A percentile compares a stretch with the other conserved stretches of the same genome.
These are phyloP conservation scores for Rhabdornis inornatus DNA, from an alignment of 2,113 vertebrate species.

Conservation along the genomic window DNA sequence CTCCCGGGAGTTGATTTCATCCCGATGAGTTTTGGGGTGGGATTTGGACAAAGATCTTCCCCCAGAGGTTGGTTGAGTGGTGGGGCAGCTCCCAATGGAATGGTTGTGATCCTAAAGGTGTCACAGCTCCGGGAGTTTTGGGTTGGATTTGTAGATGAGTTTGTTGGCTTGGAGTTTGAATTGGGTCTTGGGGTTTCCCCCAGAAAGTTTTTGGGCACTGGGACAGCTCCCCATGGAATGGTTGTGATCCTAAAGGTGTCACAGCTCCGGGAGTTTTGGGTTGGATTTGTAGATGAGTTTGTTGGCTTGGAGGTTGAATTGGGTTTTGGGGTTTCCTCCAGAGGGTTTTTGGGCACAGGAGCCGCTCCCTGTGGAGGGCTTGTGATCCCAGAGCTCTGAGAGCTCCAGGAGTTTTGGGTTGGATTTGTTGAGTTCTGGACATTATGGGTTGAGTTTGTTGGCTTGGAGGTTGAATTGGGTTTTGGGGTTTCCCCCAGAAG, in stretches of 20 bases:
- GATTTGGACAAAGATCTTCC: neutral
- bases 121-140: neutral
- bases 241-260: fast-evolving
- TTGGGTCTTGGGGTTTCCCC: neutral
- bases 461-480: too few species aligned
- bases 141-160: too few species aligned
- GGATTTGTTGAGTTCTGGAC: neutral
- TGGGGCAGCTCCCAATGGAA: fast-evolving
- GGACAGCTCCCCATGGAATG: fast-evolving
- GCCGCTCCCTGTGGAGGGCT: fast-evolving
- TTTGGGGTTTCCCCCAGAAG: neutral
- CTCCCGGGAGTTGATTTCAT: fast-evolving
- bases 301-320: neutral
- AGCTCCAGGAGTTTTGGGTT: neutral
- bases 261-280: too few species aligned
- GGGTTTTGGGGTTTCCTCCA: neutral
- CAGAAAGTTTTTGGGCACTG: neutral
- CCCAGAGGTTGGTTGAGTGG: too few species aligned
- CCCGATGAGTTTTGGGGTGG: neutral
- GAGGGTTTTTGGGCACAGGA: neutral
- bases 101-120: fast-evolving
- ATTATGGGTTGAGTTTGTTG: neutral
- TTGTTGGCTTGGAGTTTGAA: neutral
- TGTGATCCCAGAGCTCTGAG: neutral
- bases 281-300: too few species aligned